Evolutionary conservation across 2,888 invertebrate genomes (phyloP).

Genomic region (Epinotia demarniana): DNA sequence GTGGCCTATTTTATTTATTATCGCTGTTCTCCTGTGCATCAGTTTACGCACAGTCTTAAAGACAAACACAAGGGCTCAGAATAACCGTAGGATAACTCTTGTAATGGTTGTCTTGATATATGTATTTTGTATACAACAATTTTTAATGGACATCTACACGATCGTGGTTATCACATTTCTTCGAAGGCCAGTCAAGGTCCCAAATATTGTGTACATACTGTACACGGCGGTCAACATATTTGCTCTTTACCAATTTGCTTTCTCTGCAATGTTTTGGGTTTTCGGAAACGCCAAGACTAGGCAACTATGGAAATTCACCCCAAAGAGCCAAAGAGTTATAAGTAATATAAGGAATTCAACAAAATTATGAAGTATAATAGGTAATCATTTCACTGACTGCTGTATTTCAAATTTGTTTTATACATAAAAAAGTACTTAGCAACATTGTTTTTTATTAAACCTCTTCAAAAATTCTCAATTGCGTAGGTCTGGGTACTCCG

Average conservation of each 20-base stretch:
- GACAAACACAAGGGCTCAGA: conserved; percentile 57
- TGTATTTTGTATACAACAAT: conserved; percentile 71
- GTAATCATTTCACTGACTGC: background rate
- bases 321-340: conserved; percentile 38
- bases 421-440: background rate
- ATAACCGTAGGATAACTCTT: conserved; percentile 61
- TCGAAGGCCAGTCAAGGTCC: conserved; percentile 46
- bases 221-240: conserved; percentile 55
- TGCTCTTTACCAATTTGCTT: conserved; percentile 68
- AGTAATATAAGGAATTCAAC: conserved; percentile 24
- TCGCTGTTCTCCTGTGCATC: conserved; percentile 63
- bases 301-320: conserved; percentile 61
- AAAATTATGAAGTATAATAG: conserved; percentile 8
- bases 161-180: conserved; percentile 55
- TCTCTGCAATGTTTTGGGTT: conserved; percentile 73
- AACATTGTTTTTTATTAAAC: background rate
- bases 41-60: conserved; percentile 63
- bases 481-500: no score
- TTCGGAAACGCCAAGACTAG: conserved; percentile 73
- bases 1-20: conserved; percentile 69
- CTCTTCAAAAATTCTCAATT: no score
- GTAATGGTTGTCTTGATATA: conserved; percentile 70
- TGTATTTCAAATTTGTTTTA: background rate
- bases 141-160: conserved; percentile 64
- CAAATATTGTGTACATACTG: conserved; percentile 45